Base-by-base conservation (phyloP, 2,888 invertebrate species). In the Strigamia maritima region DNA sequence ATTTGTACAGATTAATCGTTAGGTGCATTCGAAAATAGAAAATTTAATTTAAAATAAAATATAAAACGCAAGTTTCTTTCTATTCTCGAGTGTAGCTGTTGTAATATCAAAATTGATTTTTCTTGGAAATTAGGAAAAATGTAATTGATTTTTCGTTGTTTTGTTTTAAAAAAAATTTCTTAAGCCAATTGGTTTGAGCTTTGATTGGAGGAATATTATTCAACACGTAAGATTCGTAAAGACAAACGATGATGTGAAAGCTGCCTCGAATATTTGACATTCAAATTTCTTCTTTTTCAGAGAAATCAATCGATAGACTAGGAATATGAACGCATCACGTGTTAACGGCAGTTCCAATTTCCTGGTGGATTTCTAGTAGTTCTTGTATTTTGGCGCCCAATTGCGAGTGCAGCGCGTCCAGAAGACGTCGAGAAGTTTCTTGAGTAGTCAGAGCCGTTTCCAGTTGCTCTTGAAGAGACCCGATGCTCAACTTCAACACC, bases 381-480 rank as follows among this genome's bases (percentile, higher is more conserved):
- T 93, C 93, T 84, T 93, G 92, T 81, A 94, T 90, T 84, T 92
- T 91, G 80, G 91, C 87, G 79, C 94, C 93, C 84, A 94, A 90
- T 87, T 95, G 94, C 83, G 92, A 91, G 87, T 93, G 94, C 83
- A 94, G 88, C 49, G 93, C 93, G 83, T 93, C 91, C 82, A 94
- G 88, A 82, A 94, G 92, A 84, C 93, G 91, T 82, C 92, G 89
- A 87, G 94, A 93, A 24, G 92, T 92, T 85, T 94, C 93, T 84
- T 94, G 93, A 35, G 93, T 91, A 81, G 92, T 91, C 79, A 93
- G 87, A 1, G 93, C 92, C 75, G 93, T 89, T 83, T 94, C 93
- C 83, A 93, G 86, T 86, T 94, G 93, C 81, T 92, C 91, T 85
- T 93, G 93, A 24, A 93, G 81, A 91, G 82, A 92, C 86, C 84